Base-by-base conservation (phyloP, 2,888 invertebrate genomes). In the Bursaphelenchus okinawaensis region DNA sequence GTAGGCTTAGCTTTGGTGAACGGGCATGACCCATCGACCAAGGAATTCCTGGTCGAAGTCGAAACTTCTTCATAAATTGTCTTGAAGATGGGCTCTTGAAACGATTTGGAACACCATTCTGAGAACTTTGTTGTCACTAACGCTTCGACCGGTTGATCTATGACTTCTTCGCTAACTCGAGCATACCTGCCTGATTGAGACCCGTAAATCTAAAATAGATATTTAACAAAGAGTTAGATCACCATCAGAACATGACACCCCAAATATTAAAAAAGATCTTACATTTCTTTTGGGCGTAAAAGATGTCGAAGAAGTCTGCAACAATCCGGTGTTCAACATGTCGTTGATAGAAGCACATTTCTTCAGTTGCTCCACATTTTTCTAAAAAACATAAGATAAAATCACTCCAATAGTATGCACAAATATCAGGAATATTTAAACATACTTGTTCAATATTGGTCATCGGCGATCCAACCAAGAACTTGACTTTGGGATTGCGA, bases 31-130 rank as follows among this genome's bases (percentile, higher is more conserved):
- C 68, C 55, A 54, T 75, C 66, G 27, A 75, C 72, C 63, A 70
- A 58, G 9, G 66, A 57, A 27, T 64, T 67, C 9, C 65, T 28
- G 8, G 52, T 66, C 12, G 63, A 60, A n/a, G 28, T 62, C 29
- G 58, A 29, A 20, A 59, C 59, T 26, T 70, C 69, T 31, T 66
- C 70, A 52, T 75, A 71, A 26, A 71, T 72, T 12, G 74, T 75
- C 16, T 68, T 63, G 59, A 67, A 71, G 20, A 71, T 71, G 23
- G 70, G 71, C 62, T 75, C 59, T 8, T 75, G 71, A 66, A 81
- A 80, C n/a, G 77, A 68, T 29, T 78, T 75, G 20, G 75, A 71
- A 68, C 79, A 82, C 81, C 81, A 81, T 3, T 71, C 69, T 20
- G 80, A 80, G 62, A 81, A 79, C 22, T 76, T 65, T 4, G 81